Base-by-base conservation (phyloP, 2,113 vertebrate species). In the Coracopsis vasa region DNA sequence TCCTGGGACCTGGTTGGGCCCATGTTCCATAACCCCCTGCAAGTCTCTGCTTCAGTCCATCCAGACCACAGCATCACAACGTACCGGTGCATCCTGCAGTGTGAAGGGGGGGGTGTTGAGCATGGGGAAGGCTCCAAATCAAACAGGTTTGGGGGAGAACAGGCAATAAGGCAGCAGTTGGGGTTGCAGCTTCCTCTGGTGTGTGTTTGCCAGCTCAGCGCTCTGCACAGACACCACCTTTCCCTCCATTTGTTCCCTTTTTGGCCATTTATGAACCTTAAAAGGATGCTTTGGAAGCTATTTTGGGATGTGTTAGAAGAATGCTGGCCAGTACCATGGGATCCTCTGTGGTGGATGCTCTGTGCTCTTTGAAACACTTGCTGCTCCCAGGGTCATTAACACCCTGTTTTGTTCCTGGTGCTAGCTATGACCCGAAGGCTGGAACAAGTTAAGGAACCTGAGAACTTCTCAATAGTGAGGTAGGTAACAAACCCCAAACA, bases 91-190 rank as follows among this genome's bases (percentile, higher is more conserved):
- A 4, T 28, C 61, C 25, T 1, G 8, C 11, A 4, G 48, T 2
- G 44, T 14, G 35, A 24, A 74, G 48, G 54, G 71, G 33, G 8
- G 15, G 71, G 47, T 41, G 24, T 44, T 25, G 50, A 17, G 80
- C 0, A 0, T 2, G n/a, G 48, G 29, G 64, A 21, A 29, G 42
- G 45, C 45, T 27, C 45, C 1, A 0, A 1, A 16, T 7, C 2
- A 0, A 21, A 56, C 0, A 0, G 39, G 4, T n/a, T 15, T 45
- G 42, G 33, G 80, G 51, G 27, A 60, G 6, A 69, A 6, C 1
- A 31, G 77, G 48, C 4, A 21, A 39, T 12, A 27, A 51, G 41
- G 74, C 67, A n/a, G 39, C 14, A 6, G 28, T 7, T 56, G 66
- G 61, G 64, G 15, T 4, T 16, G 58, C 3, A 29, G 23, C 54